Evolutionary conservation across 1,140 invertebrate species (phyloP).

Genomic region (Microplitis mediator): DNA sequence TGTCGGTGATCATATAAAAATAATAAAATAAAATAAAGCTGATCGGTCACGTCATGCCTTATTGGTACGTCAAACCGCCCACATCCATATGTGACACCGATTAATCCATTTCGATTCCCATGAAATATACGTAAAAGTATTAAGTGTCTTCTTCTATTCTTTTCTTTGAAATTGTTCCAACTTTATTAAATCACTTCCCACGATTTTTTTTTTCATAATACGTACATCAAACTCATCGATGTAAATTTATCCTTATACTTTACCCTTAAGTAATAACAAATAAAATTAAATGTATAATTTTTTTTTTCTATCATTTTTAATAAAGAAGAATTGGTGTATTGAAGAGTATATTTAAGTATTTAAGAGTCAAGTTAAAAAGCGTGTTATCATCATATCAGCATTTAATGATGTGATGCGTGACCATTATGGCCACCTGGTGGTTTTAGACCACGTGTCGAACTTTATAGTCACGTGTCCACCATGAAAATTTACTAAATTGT

Average conservation of each 20-base stretch:
- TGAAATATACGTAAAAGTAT: neutral
- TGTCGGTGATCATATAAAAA: neutral
- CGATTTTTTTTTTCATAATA: too few species aligned
- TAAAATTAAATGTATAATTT: too few species aligned
- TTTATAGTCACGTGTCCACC: constrained; percentile 23
- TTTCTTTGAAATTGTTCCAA: too few species aligned
- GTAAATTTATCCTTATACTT: too few species aligned
- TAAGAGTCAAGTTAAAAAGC: neutral
- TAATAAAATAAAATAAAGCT: constrained; percentile 39
- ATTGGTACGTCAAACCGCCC: constrained; percentile 55
- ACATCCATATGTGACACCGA: constrained; percentile 41
- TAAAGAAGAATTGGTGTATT: neutral
- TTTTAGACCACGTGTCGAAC: constrained; percentile 13
- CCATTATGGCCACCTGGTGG: constrained; percentile 18
- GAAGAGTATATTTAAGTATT: neutral
- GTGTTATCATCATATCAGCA: constrained; percentile 16
- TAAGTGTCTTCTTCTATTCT: too few species aligned
- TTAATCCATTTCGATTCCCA: constrained; percentile 41
- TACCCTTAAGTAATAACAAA: too few species aligned
- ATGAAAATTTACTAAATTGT: constrained; percentile 1
- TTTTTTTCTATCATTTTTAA: too few species aligned
- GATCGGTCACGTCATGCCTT: constrained; percentile 56
- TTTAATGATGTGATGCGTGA: constrained; percentile 17
- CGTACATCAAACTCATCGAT: too few species aligned
- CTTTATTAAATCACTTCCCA: too few species aligned